Evolutionary conservation across 2,113 vertebrate genomes (phyloP).

Genomic region (Atherinomorus stipes): DNA sequence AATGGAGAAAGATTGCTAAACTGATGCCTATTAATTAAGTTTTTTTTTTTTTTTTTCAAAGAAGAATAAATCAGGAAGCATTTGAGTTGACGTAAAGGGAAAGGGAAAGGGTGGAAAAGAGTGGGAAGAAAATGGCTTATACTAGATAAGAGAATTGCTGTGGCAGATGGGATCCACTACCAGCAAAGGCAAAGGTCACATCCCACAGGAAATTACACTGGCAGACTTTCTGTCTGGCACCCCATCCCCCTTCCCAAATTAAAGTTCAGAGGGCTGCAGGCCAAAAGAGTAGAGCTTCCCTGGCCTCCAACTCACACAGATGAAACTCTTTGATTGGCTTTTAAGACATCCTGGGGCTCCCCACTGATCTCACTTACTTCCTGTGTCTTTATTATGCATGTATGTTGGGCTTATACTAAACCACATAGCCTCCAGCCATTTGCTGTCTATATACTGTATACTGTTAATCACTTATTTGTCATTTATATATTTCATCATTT

Average conservation of each 20-base stretch:
- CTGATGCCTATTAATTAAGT: not conserved
- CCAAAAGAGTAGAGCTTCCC: constrained; percentile 30
- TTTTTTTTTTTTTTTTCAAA: no score
- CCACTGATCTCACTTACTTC: constrained; percentile 6
- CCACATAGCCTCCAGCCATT: not conserved
- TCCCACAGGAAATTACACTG: constrained; percentile 72
- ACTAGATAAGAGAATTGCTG: constrained; percentile 38
- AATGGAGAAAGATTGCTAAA: not conserved
- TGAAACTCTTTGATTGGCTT: constrained; percentile 58
- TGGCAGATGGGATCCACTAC: constrained; percentile 47
- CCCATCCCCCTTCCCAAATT: constrained; percentile 43
- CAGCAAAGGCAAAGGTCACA: constrained; percentile 56
- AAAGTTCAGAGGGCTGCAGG: constrained; percentile 61
- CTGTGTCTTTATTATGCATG: constrained; percentile 1
- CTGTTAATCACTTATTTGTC: constrained; percentile 11
- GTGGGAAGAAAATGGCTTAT: constrained; percentile 20
- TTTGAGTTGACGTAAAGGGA: not conserved
- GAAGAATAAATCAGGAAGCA: not conserved
- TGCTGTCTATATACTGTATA: constrained; percentile 7
- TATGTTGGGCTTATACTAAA: constrained; percentile 1
- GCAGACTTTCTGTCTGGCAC: constrained; percentile 66
- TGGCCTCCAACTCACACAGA: constrained; percentile 39
- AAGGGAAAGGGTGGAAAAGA: constrained; percentile 11
- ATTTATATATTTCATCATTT: constrained; percentile 18
- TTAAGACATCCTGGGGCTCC: constrained; percentile 35